Conservation (phyloP, 2,888 invertebrate genomes). For the Spicauda simplicius region DNA sequence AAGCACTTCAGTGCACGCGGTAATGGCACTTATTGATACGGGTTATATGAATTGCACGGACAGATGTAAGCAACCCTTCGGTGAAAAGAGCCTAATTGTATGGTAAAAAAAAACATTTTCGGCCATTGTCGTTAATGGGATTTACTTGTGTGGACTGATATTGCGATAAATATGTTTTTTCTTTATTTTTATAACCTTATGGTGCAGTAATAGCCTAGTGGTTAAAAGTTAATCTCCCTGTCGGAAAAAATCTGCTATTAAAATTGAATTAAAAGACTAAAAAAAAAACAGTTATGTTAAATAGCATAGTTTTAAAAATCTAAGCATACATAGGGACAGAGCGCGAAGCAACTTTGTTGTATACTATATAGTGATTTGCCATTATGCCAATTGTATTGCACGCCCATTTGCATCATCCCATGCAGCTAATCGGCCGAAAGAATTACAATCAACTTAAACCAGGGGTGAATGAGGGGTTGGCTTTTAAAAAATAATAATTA, state of each 20-base stretch:
- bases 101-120: constrained; percentile 38
- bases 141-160: constrained; percentile 26
- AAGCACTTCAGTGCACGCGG: constrained; percentile 22
- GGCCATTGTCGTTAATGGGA: constrained; percentile 40
- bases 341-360: no score
- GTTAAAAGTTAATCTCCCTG: no score
- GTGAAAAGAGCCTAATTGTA: constrained; percentile 43
- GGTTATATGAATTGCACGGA: constrained; percentile 27
- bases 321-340: no score
- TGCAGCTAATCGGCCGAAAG: constrained; percentile 22
- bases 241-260: no score
- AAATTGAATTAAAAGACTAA: no score
- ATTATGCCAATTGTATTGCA: background rate
- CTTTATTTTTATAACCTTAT: background rate
- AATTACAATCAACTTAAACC: constrained; percentile 10
- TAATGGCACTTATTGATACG: constrained; percentile 33
- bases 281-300: no score
- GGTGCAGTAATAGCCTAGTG: no score
- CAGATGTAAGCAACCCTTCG: constrained; percentile 44
- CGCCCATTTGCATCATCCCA: background rate
- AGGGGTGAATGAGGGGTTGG: constrained; percentile 2
- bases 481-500: constrained; percentile 19
- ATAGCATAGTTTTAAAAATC: no score
- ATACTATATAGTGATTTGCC: no score
- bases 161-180: constrained; percentile 13